phyloP scores from a whole-genome alignment of 2,888 invertebrate species.

The Torymus aiolomorphi region DNA sequence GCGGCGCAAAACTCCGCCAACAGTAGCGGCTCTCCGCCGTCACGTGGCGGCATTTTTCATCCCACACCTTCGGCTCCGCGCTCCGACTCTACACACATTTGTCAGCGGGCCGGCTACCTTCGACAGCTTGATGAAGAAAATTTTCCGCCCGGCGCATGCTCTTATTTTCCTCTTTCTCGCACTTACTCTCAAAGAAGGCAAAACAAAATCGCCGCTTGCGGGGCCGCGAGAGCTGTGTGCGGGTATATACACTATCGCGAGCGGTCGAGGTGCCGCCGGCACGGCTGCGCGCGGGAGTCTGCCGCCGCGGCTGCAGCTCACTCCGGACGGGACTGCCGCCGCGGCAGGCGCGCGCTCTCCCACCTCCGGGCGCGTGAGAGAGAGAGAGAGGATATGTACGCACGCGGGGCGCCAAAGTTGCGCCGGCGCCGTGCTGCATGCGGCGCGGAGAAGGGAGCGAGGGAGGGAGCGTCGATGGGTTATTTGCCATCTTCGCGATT shows the following conservation, averaged over 20 bases:
- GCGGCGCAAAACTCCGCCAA: background rate
- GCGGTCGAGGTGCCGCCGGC: background rate
- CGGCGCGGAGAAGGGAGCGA: too few relatives aligned
- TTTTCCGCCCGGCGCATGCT: background rate
- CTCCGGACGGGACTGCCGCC: background rate
- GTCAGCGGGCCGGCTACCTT: too few relatives aligned
- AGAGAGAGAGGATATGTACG: background rate
- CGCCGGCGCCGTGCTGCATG: constrained; percentile 16
- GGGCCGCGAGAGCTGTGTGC: too few relatives aligned
- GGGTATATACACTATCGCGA: too few relatives aligned
- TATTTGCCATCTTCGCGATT: too few relatives aligned
- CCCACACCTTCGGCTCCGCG: background rate
- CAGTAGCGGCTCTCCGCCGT: too few relatives aligned
- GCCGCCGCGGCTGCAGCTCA: background rate
- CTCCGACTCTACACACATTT: too few relatives aligned
- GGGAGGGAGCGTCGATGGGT: too few relatives aligned
- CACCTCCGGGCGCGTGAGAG: too few relatives aligned
- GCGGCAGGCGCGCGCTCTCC: background rate
- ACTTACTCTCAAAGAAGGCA: too few relatives aligned
- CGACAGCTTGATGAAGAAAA: constrained; percentile 6
- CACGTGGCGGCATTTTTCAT: constrained; percentile 16
- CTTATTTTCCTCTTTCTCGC: too few relatives aligned
- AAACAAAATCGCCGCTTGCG: too few relatives aligned
- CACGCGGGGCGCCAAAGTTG: constrained; percentile 5
- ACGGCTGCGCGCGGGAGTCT: constrained; percentile 42